phyloP scores from a whole-genome alignment of 2,888 invertebrate species.

The Conistra vaccinii region DNA sequence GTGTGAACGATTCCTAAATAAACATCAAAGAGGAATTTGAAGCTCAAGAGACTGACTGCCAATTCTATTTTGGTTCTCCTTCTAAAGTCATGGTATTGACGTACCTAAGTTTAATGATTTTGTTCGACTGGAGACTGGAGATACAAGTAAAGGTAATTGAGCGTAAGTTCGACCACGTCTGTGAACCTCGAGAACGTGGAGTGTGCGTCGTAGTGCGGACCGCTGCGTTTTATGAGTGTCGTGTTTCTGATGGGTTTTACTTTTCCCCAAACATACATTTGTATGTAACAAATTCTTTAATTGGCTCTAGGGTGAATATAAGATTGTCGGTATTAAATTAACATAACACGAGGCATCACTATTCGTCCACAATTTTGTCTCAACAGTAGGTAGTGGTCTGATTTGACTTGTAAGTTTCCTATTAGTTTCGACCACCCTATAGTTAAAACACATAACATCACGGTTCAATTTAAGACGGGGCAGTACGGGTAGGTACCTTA shows the following conservation, averaged over 20 bases:
- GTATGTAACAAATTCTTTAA: background rate
- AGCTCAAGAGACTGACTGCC: background rate
- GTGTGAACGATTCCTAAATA: background rate
- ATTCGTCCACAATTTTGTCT: background rate
- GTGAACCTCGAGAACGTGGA: background rate
- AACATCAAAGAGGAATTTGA: conserved; percentile 1
- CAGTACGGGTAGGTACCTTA: too few relatives aligned
- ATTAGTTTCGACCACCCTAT: background rate
- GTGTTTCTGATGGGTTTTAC: background rate
- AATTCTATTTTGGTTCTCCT: background rate
- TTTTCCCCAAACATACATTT: background rate
- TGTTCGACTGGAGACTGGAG: background rate
- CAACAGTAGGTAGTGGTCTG: background rate
- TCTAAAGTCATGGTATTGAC: background rate
- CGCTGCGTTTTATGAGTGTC: background rate
- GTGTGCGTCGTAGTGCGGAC: background rate
- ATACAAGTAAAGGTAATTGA: background rate
- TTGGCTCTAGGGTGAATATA: background rate
- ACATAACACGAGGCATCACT: background rate
- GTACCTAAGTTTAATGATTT: background rate
- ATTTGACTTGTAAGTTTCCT: background rate
- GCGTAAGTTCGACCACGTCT: background rate
- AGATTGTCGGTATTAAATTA: background rate
- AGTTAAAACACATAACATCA: background rate
- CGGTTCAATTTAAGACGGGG: background rate